Evolutionary conservation across 1,140 invertebrate species (phyloP).

Genomic region (Procambarus virginalis): DNA sequence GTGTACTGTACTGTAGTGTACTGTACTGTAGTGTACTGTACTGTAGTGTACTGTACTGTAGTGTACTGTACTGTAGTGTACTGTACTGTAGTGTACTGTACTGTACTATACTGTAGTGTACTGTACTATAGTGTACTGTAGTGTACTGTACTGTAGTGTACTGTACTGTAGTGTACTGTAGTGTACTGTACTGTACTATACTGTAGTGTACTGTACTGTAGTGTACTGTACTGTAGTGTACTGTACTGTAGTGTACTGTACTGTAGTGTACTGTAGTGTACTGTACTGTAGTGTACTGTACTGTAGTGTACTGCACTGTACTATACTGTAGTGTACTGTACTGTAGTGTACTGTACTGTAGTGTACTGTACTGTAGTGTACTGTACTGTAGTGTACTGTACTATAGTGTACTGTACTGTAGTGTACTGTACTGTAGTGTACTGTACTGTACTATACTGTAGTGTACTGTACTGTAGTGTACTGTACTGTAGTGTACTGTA

Average conservation of each 20-base stretch:
- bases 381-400: constrained; percentile 70
- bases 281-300: constrained; percentile 31
- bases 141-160: constrained; percentile 6
- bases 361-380: constrained; percentile 69
- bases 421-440: constrained; percentile 69
- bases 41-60: constrained; percentile 71
- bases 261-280: constrained; percentile 61
- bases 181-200: constrained; percentile 70
- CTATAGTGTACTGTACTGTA: too few relatives aligned
- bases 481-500: constrained; percentile 22
- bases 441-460: constrained; percentile 55
- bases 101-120: constrained; percentile 8
- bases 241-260: constrained; percentile 66
- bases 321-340: constrained; percentile 69
- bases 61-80: constrained; percentile 67
- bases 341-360: constrained; percentile 70
- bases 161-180: constrained; percentile 68
- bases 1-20: constrained; percentile 70
- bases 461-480: constrained; percentile 64
- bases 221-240: constrained; percentile 70
- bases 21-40: constrained; percentile 71
- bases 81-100: background rate
- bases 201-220: constrained; percentile 69
- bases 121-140: too few relatives aligned
- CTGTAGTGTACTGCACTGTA: constrained; percentile 69